phyloP scores from a whole-genome alignment of 2,113 vertebrate species.

The Eolophus roseicapilla region DNA sequence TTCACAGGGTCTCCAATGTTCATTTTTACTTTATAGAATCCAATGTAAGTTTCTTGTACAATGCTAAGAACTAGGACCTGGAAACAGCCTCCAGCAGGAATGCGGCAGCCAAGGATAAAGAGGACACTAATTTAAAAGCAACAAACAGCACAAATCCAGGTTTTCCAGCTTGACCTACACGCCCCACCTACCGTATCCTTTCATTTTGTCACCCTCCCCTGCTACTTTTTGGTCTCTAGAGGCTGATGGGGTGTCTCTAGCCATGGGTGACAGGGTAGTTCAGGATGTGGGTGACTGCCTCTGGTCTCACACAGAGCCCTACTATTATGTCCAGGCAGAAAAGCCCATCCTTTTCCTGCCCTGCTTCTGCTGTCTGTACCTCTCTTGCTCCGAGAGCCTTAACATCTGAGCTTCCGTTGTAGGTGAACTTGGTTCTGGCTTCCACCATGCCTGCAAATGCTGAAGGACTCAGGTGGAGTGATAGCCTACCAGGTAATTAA shows the following conservation, averaged over 20 bases:
- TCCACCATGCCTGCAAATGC: background rate
- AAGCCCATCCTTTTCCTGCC: background rate
- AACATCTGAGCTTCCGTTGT: background rate
- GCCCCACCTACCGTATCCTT: background rate
- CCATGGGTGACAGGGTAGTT: accelerated
- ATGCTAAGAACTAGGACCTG: background rate
- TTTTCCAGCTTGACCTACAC: background rate
- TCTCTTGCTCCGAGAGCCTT: background rate
- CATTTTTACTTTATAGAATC: background rate
- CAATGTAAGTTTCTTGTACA: background rate
- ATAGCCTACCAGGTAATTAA: background rate
- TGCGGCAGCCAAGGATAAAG: background rate
- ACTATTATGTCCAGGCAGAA: background rate
- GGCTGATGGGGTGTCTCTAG: background rate
- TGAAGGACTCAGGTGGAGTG: background rate
- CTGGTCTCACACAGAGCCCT: background rate
- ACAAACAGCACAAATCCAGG: background rate
- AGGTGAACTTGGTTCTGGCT: background rate
- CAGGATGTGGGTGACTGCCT: background rate
- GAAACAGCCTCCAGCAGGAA: background rate
- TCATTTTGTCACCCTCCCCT: background rate
- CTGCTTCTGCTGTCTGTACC: background rate
- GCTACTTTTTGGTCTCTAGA: background rate
- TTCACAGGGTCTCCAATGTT: background rate
- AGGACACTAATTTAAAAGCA: background rate